A percentile compares a stretch with the other conserved stretches of the same genome.
Evolutionary conservation across 2,113 vertebrate species (phyloP).

Genomic region (Labeo rohita): DNA sequence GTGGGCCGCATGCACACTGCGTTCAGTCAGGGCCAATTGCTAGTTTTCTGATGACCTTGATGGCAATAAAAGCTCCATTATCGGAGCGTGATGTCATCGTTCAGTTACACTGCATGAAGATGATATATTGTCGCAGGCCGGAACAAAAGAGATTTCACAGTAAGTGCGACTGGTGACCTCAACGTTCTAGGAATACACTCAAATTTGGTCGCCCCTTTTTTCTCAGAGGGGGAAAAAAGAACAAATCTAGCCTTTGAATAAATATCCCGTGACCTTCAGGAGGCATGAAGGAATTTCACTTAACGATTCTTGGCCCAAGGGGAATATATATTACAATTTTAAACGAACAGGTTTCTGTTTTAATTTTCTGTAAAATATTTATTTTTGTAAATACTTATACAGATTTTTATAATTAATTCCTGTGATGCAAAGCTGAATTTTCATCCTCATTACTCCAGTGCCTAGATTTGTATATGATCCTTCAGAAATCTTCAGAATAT

Average conservation of each 20-base stretch:
- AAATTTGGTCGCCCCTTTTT: conserved; percentile 17
- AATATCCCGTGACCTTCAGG: background rate
- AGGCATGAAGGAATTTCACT: background rate
- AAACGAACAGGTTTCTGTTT: too few relatives aligned
- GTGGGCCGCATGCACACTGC: conserved; percentile 7
- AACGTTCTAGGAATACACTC: background rate
- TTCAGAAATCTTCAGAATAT: too few relatives aligned
- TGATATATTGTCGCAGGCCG: conserved; percentile 23
- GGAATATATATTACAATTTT: too few relatives aligned
- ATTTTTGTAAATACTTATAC: too few relatives aligned
- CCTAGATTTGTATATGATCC: too few relatives aligned
- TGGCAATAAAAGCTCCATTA: conserved; percentile 52
- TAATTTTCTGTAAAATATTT: too few relatives aligned
- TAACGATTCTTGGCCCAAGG: background rate
- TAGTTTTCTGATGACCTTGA: conserved; percentile 47
- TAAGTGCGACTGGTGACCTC: background rate
- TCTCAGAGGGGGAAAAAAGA: background rate
- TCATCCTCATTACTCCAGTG: too few relatives aligned
- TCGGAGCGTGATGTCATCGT: conserved; percentile 49
- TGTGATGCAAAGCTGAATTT: too few relatives aligned
- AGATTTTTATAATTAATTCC: too few relatives aligned
- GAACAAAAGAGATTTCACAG: conserved; percentile 50
- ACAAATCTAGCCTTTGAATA: conserved; percentile 5
- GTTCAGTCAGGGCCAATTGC: conserved; percentile 20
- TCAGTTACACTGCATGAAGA: conserved; percentile 36